Evolutionary conservation across 2,888 invertebrate genomes (phyloP), one percentile per base, ranked within the genome.

Genomic region (Drosophila borborema): DNA sequence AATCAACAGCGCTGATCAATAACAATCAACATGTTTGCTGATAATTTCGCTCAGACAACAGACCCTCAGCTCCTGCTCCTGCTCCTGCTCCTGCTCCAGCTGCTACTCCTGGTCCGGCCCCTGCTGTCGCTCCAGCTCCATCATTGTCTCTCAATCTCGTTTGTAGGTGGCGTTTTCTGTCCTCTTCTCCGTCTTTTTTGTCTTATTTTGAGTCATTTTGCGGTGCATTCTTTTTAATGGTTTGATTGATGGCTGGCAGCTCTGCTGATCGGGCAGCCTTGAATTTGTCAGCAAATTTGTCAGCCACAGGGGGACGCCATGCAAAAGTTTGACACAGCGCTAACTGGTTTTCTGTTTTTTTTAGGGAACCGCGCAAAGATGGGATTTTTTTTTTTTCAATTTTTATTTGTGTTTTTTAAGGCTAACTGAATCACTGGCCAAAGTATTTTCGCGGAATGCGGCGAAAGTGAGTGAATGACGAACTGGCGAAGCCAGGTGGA

Each of bases 11-110:
- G 88, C 80, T 89, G 89, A 89, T 89, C 89, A 89, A 89, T 89
- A 89, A 89, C 88, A 91, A 89, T 89, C 90, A 91, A 89, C 88
- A 86, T 85, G 83, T 88, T 82, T 89, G 90, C 86, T 89, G 91
- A 91, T 90, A 89, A 91, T 87, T 91, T 82, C 36, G 58, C 51
- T 64, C 68, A 71, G 77, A 58, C 74, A 48, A 64, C 68, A 60
- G 69, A 71, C 70, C 67, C 51, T 64, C 53, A 74, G 65, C 59
- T 56, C 62, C 71, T 71, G 28, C 54, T 16, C n/a, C 40, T 7
- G 40, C 8, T 16, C 16, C 40, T 0, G 18, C 43, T 9, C 43
- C 18, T 3, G 43, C 41, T 20, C 20, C 53, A 74, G 65, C 59
- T 56, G 55, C 71, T 62, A 16, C 54, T 16, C n/a, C 40, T 8